A percentile compares a stretch with the other conserved stretches of the same genome.
phyloP scores from a whole-genome alignment of 2,113 vertebrate genomes.

The Tapirus terrestris region DNA sequence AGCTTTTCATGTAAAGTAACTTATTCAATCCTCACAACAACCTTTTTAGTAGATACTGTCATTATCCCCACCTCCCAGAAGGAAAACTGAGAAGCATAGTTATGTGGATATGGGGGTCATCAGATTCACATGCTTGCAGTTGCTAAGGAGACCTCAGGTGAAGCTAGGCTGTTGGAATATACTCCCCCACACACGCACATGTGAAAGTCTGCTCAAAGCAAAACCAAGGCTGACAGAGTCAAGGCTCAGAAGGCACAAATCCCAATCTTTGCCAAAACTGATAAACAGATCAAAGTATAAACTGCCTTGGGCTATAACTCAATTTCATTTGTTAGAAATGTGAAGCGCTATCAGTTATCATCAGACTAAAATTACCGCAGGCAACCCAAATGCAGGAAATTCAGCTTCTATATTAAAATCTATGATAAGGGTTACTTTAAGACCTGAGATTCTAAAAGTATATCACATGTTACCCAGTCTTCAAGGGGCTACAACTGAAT shows the following conservation, averaged over 20 bases:
- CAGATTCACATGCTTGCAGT: background rate
- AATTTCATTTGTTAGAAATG: constrained; percentile 44
- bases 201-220: background rate
- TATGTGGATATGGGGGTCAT: background rate
- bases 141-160: background rate
- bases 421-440: constrained; percentile 37
- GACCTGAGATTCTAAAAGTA: background rate
- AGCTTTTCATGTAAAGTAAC: background rate
- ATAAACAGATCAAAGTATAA: constrained; percentile 1
- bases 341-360: background rate
- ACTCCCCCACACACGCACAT: background rate
- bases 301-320: background rate
- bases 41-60: background rate
- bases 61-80: background rate
- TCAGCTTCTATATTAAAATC: constrained; percentile 45
- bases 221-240: background rate
- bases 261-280: background rate
- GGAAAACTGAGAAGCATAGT: background rate
- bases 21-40: background rate
- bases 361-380: constrained; percentile 9
- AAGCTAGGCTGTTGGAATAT: background rate
- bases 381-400: constrained; percentile 21
- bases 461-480: background rate
- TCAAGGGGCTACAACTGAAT: constrained; percentile 13
- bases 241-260: constrained; percentile 4